Evolutionary conservation across 2,888 invertebrate species (phyloP).

Genomic region (Drosophila emarginata): DNA sequence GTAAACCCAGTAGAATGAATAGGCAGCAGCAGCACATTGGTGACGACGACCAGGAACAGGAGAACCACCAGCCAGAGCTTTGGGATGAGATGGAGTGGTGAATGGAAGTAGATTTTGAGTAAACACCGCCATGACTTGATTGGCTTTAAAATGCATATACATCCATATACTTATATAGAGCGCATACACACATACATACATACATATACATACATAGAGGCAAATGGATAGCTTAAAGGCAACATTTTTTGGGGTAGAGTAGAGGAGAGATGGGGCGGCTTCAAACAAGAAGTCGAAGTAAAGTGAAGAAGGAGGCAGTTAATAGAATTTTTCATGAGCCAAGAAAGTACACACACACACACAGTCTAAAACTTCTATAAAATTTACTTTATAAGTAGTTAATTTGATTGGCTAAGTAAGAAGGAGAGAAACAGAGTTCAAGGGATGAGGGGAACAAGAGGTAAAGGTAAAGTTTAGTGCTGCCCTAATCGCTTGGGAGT

Average conservation of each 20-base stretch:
- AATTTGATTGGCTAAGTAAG: conserved; percentile 62
- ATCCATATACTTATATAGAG: conserved; percentile 19
- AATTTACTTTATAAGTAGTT: conserved; percentile 74
- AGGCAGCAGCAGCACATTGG: not conserved
- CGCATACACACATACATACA: conserved; percentile 5
- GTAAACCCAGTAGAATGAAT: conserved; percentile 51
- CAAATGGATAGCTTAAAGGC: conserved; percentile 8
- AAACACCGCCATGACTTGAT: conserved; percentile 64
- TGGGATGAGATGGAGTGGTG: not conserved
- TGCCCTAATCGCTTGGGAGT: conserved; percentile 60
- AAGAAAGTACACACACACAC: conserved; percentile 39
- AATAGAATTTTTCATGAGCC: conserved; percentile 72
- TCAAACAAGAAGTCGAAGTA: not conserved
- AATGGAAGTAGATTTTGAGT: conserved; percentile 37
- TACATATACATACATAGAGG: not conserved
- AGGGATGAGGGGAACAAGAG: conserved; percentile 5
- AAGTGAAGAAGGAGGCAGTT: conserved; percentile 42
- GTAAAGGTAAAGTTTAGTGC: conserved; percentile 54
- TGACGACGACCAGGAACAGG: conserved; percentile 11
- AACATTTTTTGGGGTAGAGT: conserved; percentile 22
- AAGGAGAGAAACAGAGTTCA: not conserved
- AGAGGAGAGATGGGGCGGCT: conserved; percentile 10
- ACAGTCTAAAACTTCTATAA: conserved; percentile 61
- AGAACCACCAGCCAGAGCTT: not conserved
- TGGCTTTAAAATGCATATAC: conserved; percentile 70